These are phyloP conservation scores for Sminthurinus aureus DNA, from an alignment of 2,888 invertebrate species.

Conservation along the genomic window DNA sequence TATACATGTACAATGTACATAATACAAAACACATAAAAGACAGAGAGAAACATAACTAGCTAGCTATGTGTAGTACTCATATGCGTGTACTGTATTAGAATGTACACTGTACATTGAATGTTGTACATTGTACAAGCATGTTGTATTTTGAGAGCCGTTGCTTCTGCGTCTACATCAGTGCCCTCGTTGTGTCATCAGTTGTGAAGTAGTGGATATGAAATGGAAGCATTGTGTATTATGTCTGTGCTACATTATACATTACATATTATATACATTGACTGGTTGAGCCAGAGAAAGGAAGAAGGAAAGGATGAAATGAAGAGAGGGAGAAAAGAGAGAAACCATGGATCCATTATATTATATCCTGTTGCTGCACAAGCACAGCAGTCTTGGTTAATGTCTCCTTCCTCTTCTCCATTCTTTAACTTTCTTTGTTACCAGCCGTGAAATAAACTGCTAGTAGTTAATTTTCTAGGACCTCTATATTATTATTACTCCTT, in stretches of 20 bases:
- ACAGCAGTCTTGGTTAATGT: neutral
- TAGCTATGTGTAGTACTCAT: neutral
- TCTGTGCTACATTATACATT: neutral
- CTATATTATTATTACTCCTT: neutral
- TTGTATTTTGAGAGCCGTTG: neutral
- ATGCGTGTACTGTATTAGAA: neutral
- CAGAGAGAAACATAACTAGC: no score
- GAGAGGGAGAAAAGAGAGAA: neutral
- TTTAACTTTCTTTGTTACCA: constrained; percentile 24
- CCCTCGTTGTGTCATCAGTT: constrained; percentile 25
- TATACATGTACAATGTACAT: no score
- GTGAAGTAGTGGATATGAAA: neutral
- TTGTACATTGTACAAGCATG: neutral
- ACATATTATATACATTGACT: no score
- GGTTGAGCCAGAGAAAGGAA: neutral
- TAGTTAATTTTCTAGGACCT: neutral
- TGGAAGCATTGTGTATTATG: constrained; percentile 10
- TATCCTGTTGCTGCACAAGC: neutral
- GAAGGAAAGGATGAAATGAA: no score
- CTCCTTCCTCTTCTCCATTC: constrained; percentile 33
- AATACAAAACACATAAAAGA: neutral
- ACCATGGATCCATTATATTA: neutral
- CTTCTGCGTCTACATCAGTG: constrained; percentile 6
- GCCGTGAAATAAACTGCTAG: neutral
- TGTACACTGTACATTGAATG: neutral